Evolutionary conservation across 2,797 vertebrate species (phyloP).

Genomic region (Xenops minutus): DNA sequence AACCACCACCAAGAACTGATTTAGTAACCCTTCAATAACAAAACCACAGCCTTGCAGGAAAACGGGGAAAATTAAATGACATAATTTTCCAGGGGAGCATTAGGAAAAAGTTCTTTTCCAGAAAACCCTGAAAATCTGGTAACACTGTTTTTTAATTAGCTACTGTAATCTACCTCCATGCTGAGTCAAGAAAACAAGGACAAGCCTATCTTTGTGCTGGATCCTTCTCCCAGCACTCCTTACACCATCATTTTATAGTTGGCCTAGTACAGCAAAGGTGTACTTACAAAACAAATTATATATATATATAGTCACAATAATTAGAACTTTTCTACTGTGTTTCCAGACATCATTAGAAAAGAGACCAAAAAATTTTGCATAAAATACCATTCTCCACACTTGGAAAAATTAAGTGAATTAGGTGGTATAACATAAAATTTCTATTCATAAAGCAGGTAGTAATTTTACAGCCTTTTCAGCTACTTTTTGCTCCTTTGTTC

Average conservation of each 20-base stretch:
- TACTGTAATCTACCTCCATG: neutral
- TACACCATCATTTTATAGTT: neutral
- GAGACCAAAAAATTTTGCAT: neutral
- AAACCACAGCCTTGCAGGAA: neutral
- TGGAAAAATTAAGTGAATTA: neutral
- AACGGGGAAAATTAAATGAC: neutral
- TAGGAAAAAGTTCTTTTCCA: neutral
- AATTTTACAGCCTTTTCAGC: neutral
- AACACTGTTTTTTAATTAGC: neutral
- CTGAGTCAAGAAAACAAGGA: neutral
- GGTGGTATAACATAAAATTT: neutral
- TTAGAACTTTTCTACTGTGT: neutral
- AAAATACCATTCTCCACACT: neutral
- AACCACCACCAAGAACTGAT: neutral
- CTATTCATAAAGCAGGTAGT: neutral
- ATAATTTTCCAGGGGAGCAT: neutral
- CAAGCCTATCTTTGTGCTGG: neutral
- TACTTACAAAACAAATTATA: neutral
- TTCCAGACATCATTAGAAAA: constrained; percentile 10
- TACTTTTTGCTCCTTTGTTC: neutral
- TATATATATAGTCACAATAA: neutral
- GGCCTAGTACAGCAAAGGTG: neutral
- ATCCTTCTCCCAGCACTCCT: neutral
- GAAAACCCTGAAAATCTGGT: neutral
- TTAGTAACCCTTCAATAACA: neutral